Conservation (phyloP, 2,888 invertebrate genomes). For the Coelogynopora nodosa region DNA sequence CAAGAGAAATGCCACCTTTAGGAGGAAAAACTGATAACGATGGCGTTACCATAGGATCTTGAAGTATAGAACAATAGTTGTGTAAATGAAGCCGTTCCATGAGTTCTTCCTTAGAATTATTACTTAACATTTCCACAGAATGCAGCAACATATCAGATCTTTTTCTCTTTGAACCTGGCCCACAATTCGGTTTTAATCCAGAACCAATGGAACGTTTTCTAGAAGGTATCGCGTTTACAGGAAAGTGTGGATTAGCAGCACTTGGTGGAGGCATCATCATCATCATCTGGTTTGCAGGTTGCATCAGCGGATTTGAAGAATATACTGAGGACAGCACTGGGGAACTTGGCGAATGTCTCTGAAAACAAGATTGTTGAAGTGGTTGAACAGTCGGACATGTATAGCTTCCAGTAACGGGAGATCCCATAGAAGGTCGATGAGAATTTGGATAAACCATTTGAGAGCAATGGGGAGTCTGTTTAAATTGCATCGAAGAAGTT, state of each 20-base stretch:
- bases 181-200: neutral
- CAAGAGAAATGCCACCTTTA: neutral
- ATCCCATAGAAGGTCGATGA: neutral
- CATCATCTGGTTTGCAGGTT: constrained; percentile 13
- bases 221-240: neutral
- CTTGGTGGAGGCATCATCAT: constrained; percentile 18
- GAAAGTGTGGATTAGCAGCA: neutral
- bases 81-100: neutral
- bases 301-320: neutral
- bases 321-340: neutral
- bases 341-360: neutral
- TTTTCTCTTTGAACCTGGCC: neutral
- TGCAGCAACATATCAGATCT: neutral
- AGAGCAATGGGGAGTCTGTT: neutral
- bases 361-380: constrained; percentile 16
- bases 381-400: neutral
- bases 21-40: neutral
- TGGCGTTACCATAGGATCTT: constrained; percentile 8
- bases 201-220: neutral
- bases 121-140: neutral
- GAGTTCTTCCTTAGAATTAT: neutral
- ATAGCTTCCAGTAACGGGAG: neutral
- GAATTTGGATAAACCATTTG: neutral
- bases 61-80: constrained; percentile 3
- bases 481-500: neutral